Base-by-base conservation (phyloP, 2,113 vertebrate species). In the Elaphurus davidianus region DNA sequence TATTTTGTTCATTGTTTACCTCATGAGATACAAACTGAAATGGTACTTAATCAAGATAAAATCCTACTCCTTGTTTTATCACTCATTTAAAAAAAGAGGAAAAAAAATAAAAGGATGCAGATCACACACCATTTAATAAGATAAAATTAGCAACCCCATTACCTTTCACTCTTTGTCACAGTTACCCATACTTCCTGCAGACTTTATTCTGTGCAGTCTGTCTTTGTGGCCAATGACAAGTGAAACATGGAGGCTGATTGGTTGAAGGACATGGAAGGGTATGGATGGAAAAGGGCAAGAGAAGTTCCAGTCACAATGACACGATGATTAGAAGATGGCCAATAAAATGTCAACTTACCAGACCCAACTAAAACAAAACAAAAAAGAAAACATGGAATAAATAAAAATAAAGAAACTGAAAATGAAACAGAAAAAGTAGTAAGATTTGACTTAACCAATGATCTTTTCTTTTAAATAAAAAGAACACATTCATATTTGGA, bases 301-400 rank as follows among this genome's bases (percentile, higher is more conserved):
- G 99, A 99, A 99, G 99, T 99, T 99, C 99, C 99, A 99, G 99
- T 99, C 99, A 99, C 99, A 99, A 99, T 99, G 98, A 99, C 97
- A 99, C 99, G 99, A 98, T 99, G 99, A 99, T 99, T 99, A 99
- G 99, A 99, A 99, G 99, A 99, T 99, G 99, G 99, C 98, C 99
- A 99, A 99, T 99, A 99, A 99, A 99, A 99, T 99, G 99, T 99
- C 99, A 99, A 99, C 99, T 99, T 99, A 99, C 99, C 99, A 99
- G 99, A 99, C 98, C 99, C 98, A 99, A 99, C 99, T 99, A 99
- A 99, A 99, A 99, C 98, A 99, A 99, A 99, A 99, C 74, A 97
- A 78, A 96, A 98, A 99, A 99, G 98, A 99, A 99, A 99, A 99
- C 99, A 99, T 99, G 98, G 99, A 99, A 99, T 99, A 99, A 98